Evolutionary conservation across 2,888 invertebrate genomes (phyloP).

Genomic region (Tineola bisselliella): DNA sequence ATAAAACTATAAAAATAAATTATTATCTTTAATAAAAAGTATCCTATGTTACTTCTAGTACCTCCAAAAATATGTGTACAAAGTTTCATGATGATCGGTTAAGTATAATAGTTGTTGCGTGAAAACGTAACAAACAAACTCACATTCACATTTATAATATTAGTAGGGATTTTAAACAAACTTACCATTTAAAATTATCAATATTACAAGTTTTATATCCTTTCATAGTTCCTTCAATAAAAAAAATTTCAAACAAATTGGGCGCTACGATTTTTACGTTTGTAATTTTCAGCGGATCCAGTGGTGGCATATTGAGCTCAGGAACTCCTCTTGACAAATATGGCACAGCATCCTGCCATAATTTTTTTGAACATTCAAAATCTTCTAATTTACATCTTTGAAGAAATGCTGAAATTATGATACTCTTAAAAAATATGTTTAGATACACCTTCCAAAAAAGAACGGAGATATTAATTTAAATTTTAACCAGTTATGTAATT

Average conservation of each 20-base stretch:
- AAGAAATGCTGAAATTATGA: neutral
- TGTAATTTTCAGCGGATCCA: slow-evolving; percentile 6
- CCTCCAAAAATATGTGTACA: too few species aligned
- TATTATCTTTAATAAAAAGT: too few species aligned
- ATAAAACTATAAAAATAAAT: too few species aligned
- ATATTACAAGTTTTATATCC: slow-evolving; percentile 11
- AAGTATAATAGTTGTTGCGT: too few species aligned
- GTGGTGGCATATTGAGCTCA: slow-evolving; percentile 8
- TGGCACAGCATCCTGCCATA: slow-evolving; percentile 22
- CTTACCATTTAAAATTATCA: slow-evolving; percentile 8
- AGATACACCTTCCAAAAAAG: too few species aligned
- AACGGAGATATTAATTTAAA: too few species aligned
- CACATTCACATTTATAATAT: too few species aligned
- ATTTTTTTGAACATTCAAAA: slow-evolving; percentile 24
- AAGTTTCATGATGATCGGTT: too few species aligned
- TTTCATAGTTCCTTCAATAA: slow-evolving; percentile 7
- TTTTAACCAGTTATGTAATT: too few species aligned
- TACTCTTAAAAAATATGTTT: neutral
- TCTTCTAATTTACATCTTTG: neutral
- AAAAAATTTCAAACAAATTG: neutral
- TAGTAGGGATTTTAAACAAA: neutral
- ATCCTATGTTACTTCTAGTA: too few species aligned
- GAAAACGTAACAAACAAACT: too few species aligned
- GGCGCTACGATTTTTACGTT: slow-evolving; percentile 1
- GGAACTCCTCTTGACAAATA: slow-evolving; percentile 10